Evolutionary conservation across 2,888 invertebrate genomes (phyloP), one percentile per base, ranked within the genome.

Genomic region (Hylaea fasciaria): DNA sequence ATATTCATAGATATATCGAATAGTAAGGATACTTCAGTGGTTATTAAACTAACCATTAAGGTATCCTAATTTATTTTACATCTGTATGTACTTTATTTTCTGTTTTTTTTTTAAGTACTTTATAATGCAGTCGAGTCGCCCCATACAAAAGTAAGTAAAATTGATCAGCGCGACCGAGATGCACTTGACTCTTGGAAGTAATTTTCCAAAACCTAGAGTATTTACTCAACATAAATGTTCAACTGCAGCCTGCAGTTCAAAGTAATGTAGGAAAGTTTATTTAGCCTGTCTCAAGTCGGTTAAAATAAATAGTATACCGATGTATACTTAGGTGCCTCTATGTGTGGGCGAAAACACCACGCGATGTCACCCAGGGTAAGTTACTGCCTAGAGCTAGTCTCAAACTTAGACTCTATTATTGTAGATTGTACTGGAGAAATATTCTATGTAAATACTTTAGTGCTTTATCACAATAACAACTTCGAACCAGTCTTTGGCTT

Each of bases 271-370:
- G 46, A 62, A 57, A 65, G 56, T 64, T 58, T 66, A 62, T 56
- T 62, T 49, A 57, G 59, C 52, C 47, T 50, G 54, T 52, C 61
- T 51, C 54, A 59, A 58, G 61, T 59, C 59, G 58, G 57, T 51
- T 65, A 64, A 65, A 70, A 70, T 71, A 70, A 71, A 72, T 72
- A 69, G 61, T 48, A 52, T 13, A n/a, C n/a, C 49, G 44, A 45
- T 57, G 58, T 63, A 37, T 68, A 58, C 58, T 69, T 72, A 70
- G 71, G 65, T 72, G 69, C 57, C 51, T 68, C 57, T 63, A 62
- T 57, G 64, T 70, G 72, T 76, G 72, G 72, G 73, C 68, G 70
- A 65, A 65, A 60, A 69, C 66, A 68, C 62, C 65, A 69, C 64
- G 63, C 70, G 61, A 69, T 74, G 67, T 67, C 69, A 60, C 64